phyloP scores from a whole-genome alignment of 2,888 invertebrate genomes.

The Polymixis lichenea region DNA sequence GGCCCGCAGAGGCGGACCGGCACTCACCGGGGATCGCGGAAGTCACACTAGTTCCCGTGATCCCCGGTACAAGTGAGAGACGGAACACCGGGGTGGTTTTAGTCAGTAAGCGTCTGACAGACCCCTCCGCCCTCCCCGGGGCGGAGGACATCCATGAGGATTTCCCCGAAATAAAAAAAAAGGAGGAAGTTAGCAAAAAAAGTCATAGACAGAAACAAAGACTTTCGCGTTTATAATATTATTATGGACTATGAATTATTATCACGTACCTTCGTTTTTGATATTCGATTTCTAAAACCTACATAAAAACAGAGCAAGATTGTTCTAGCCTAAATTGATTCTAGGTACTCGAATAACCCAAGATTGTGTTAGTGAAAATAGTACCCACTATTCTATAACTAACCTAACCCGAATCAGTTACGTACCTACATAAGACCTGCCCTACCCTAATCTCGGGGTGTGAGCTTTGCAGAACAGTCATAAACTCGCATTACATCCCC shows the following conservation, averaged over 20 bases:
- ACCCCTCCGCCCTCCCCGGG: too few species aligned
- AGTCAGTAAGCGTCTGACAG: too few species aligned
- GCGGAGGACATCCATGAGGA: too few species aligned
- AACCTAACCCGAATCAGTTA: slow-evolving; percentile 50
- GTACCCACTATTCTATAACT: slow-evolving; percentile 16
- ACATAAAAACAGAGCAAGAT: background rate
- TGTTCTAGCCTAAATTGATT: background rate
- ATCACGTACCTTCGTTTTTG: background rate
- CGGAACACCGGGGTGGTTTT: too few species aligned
- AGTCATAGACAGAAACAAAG: too few species aligned
- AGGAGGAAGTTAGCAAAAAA: too few species aligned
- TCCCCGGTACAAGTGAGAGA: too few species aligned
- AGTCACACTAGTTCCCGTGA: too few species aligned
- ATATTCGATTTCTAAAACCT: background rate
- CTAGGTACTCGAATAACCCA: background rate
- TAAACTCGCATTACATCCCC: slow-evolving; percentile 59
- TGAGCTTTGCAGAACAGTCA: slow-evolving; percentile 57
- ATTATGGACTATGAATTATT: background rate
- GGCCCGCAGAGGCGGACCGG: too few species aligned
- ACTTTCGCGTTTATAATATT: background rate
- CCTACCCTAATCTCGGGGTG: slow-evolving; percentile 58
- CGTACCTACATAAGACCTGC: slow-evolving; percentile 32
- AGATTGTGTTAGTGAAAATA: slow-evolving; percentile 1
- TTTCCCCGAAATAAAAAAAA: too few species aligned
- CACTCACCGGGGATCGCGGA: too few species aligned